Evolutionary conservation across 2,113 vertebrate species (phyloP).

Genomic region (Notechis scutatus): DNA sequence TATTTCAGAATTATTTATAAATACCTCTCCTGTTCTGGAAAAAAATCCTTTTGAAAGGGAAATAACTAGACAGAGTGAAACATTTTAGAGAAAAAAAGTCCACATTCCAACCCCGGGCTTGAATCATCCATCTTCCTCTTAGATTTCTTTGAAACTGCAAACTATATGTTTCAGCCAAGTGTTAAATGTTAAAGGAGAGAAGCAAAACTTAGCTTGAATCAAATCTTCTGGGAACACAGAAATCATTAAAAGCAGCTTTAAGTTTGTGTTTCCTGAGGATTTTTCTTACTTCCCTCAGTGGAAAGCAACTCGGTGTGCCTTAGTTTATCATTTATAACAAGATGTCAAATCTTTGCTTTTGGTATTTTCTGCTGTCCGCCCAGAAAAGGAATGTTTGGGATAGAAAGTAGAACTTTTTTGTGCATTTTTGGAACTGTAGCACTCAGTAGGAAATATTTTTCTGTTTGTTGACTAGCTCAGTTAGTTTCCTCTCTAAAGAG

Average conservation of each 20-base stretch:
- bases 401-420: not conserved
- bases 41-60: not conserved
- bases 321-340: not conserved
- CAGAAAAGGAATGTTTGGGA: not conserved
- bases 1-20: not conserved
- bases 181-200: not conserved
- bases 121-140: not conserved
- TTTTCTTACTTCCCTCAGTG: not conserved
- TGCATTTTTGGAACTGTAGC: not conserved
- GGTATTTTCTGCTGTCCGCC: not conserved
- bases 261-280: not conserved
- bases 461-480: not conserved
- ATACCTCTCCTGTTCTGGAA: not conserved
- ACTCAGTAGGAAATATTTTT: not conserved
- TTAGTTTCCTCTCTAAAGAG: constrained; percentile 16
- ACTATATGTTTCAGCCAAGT: not conserved
- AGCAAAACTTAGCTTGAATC: not conserved
- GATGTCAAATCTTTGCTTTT: too few species aligned
- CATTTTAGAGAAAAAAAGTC: not conserved
- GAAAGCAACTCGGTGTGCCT: not conserved
- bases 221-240: too few species aligned
- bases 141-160: not conserved
- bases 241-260: not conserved
- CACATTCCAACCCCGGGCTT: not conserved
- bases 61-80: not conserved